phyloP scores from a whole-genome alignment of 1,140 invertebrate genomes.

The Ostrea edulis region DNA sequence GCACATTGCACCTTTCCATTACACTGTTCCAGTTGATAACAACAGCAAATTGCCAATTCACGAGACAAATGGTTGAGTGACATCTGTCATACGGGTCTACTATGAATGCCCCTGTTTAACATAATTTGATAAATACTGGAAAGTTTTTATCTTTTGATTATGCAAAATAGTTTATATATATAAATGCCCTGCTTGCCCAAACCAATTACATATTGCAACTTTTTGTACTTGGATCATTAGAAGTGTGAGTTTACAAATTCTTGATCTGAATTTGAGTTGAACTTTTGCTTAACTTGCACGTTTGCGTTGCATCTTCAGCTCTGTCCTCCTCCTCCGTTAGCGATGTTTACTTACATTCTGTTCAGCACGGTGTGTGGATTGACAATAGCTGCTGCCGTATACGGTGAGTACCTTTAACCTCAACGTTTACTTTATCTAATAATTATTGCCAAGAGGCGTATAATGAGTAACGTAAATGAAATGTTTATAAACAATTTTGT shows the following conservation, averaged over 20 bases:
- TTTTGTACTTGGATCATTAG: neutral
- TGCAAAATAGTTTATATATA: constrained; percentile 26
- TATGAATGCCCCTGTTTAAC: constrained; percentile 20
- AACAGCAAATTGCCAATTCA: neutral
- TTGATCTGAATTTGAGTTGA: neutral
- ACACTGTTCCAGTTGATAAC: neutral
- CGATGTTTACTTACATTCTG: neutral
- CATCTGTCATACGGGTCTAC: constrained; percentile 1
- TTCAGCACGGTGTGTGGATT: neutral
- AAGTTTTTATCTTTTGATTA: constrained; percentile 17
- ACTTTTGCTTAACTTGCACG: neutral
- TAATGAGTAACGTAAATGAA: neutral
- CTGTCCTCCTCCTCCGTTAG: neutral
- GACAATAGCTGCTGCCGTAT: neutral
- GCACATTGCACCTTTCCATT: neutral
- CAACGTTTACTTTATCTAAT: neutral
- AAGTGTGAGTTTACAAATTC: neutral
- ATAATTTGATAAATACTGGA: constrained; percentile 35
- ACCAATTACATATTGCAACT: constrained; percentile 10
- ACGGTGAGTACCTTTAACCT: neutral
- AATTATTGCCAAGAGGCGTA: neutral
- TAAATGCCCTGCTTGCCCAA: neutral
- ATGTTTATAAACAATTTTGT: neutral
- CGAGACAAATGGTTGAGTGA: constrained; percentile 26
- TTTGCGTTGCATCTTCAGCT: neutral